Percentiles rank a stretch among this genome's conserved stretches.
Evolutionary conservation across 2,113 vertebrate genomes (phyloP).

Genomic region (Urocolius indicus): DNA sequence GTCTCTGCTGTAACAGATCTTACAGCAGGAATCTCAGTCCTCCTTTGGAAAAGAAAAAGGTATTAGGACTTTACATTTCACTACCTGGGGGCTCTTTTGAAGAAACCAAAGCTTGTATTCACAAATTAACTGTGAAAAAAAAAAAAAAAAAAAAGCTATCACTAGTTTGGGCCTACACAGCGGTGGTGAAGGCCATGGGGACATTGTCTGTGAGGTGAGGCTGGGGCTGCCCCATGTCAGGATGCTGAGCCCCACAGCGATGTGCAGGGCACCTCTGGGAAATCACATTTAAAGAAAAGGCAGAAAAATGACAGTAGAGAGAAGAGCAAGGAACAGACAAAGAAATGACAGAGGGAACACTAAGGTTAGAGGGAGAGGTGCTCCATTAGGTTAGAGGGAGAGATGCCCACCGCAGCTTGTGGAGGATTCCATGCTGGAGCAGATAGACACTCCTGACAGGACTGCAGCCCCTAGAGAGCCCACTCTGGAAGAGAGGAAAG

Average conservation of each 20-base stretch:
- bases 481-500: neutral
- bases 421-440: neutral
- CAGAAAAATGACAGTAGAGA: neutral
- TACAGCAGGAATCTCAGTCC: neutral
- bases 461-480: neutral
- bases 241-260: neutral
- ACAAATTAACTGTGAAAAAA: neutral
- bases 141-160: fast-evolving
- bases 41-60: conserved; percentile 24
- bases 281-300: neutral
- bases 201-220: too few relatives aligned
- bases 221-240: fast-evolving
- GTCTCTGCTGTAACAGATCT: conserved; percentile 16
- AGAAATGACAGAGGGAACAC: neutral
- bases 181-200: fast-evolving
- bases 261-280: fast-evolving
- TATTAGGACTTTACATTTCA: neutral
- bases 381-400: neutral
- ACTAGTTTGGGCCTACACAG: neutral
- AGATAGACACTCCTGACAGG: neutral
- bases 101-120: neutral
- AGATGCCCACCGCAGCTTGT: neutral
- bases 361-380: neutral
- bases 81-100: neutral
- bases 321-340: neutral